A percentile compares a stretch with the other conserved stretches of the same genome.
These are phyloP conservation scores for Casuarius casuarius DNA, from an alignment of 2,113 vertebrate genomes.

Conservation along the genomic window DNA sequence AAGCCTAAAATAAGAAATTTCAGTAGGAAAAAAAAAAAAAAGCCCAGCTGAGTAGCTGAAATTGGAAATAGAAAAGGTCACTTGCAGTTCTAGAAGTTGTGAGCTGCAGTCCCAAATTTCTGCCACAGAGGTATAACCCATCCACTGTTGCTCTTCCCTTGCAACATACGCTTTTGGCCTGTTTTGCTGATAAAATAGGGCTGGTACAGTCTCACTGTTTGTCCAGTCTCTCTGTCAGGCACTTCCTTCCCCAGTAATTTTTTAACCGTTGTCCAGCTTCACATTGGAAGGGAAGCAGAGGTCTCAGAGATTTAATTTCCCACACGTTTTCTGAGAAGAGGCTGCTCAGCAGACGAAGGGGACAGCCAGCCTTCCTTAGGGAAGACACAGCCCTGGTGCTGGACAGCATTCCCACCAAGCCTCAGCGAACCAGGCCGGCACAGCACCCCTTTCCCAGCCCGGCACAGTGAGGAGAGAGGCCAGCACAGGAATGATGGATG, in stretches of 20 bases:
- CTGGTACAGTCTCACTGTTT: background rate
- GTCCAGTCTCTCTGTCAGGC: background rate
- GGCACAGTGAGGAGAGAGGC: rapidly evolving
- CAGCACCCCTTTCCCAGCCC: background rate
- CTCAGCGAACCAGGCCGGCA: rapidly evolving
- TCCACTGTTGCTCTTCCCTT: conserved; percentile 20
- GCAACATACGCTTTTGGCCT: background rate
- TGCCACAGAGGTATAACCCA: conserved; percentile 7
- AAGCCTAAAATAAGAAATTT: conserved; percentile 70
- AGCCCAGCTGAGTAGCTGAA: background rate
- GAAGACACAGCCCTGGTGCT: background rate
- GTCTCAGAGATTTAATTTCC: background rate
- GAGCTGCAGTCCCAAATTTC: conserved; percentile 42
- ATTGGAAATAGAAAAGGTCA: conserved; percentile 48
- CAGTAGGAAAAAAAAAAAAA: background rate
- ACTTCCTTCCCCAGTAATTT: background rate
- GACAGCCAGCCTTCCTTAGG: background rate
- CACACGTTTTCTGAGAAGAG: background rate
- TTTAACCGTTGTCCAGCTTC: background rate
- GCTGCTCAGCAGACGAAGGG: background rate
- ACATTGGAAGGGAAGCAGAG: background rate
- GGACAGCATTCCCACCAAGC: too few relatives aligned
- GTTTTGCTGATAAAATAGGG: background rate
- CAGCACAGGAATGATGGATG: background rate
- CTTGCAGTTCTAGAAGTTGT: conserved; percentile 60